phyloP scores from a whole-genome alignment of 2,113 vertebrate genomes.

The Chionomys nivalis region DNA sequence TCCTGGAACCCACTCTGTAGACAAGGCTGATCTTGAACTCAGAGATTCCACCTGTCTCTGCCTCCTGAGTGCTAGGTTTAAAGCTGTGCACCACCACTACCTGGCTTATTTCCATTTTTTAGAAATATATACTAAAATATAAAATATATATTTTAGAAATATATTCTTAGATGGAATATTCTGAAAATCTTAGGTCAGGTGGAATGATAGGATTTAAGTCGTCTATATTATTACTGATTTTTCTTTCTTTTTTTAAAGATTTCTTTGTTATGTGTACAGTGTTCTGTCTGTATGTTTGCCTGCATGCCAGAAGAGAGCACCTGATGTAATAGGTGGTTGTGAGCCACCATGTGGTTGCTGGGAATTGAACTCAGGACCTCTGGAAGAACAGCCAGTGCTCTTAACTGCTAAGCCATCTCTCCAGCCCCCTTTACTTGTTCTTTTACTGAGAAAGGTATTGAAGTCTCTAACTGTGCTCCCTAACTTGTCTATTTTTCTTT shows the following conservation, averaged over 20 bases:
- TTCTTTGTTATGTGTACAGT: too few relatives aligned
- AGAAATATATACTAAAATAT: too few relatives aligned
- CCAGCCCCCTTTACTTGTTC: background rate
- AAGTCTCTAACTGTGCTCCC: background rate
- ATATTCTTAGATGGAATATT: background rate
- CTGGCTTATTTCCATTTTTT: background rate
- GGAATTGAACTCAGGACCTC: too few relatives aligned
- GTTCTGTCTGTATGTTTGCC: too few relatives aligned
- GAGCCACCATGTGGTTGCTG: too few relatives aligned
- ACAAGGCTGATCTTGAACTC: background rate
- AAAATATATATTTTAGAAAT: background rate
- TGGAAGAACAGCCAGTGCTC: too few relatives aligned
- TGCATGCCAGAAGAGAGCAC: too few relatives aligned
- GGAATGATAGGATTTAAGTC: background rate
- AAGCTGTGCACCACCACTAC: background rate
- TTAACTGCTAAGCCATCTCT: too few relatives aligned
- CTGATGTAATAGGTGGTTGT: too few relatives aligned
- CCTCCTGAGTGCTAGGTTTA: background rate
- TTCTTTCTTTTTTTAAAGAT: background rate
- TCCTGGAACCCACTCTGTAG: background rate
- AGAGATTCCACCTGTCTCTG: background rate
- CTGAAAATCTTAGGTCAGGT: constrained; percentile 26
- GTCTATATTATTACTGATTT: background rate
- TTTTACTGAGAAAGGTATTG: constrained; percentile 25
- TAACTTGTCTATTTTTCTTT: constrained; percentile 13